Evolutionary conservation across 2,888 invertebrate species (phyloP).

Genomic region (Choristoneura rosaceana): DNA sequence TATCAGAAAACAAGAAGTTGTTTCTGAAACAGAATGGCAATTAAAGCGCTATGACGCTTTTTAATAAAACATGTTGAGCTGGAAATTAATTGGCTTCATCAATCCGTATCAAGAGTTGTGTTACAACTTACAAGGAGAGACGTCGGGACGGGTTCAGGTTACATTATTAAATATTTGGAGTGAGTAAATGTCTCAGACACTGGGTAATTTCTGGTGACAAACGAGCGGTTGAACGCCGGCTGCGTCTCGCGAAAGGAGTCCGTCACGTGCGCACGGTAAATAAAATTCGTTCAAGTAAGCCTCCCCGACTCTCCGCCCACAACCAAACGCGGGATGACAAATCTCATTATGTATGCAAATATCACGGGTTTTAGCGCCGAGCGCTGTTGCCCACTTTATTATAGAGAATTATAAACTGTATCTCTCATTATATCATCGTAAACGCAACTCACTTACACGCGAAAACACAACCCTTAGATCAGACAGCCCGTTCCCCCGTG

Average conservation of each 20-base stretch:
- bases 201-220: slow-evolving; percentile 73
- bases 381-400: slow-evolving; percentile 58
- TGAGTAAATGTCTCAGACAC: slow-evolving; percentile 57
- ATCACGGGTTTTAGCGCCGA: slow-evolving; percentile 56
- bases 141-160: slow-evolving; percentile 41
- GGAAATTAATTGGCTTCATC: slow-evolving; percentile 38
- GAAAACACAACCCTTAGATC: slow-evolving; percentile 21
- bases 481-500: slow-evolving; percentile 43
- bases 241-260: slow-evolving; percentile 59
- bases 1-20: neutral
- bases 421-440: slow-evolving; percentile 46
- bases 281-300: slow-evolving; percentile 71
- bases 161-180: slow-evolving; percentile 62
- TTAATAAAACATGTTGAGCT: slow-evolving; percentile 29
- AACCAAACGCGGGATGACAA: slow-evolving; percentile 66
- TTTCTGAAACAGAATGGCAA: slow-evolving; percentile 18
- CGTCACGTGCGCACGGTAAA: slow-evolving; percentile 73
- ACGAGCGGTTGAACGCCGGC: slow-evolving; percentile 71
- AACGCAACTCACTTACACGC: slow-evolving; percentile 8
- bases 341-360: slow-evolving; percentile 75
- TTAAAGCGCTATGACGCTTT: slow-evolving; percentile 13
- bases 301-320: slow-evolving; percentile 53
- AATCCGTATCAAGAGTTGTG: slow-evolving; percentile 42
- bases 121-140: slow-evolving; percentile 40
- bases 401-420: slow-evolving; percentile 52